Conservation (phyloP, 2,888 invertebrate species). For the Ennomos erosarius region DNA sequence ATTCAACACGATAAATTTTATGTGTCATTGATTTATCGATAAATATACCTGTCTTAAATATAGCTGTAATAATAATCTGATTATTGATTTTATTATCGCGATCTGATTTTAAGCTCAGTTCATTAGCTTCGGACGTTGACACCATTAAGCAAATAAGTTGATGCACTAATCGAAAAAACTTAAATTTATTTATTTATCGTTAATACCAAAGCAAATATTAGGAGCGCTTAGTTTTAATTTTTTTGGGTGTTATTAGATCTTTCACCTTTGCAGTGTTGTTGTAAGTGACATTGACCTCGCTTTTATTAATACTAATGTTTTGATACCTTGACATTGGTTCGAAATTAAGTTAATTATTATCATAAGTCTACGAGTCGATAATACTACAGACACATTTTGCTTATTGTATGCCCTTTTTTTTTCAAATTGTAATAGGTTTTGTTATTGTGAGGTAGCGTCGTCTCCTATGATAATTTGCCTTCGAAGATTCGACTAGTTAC, state of each 20-base stretch:
- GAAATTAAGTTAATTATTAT: slow-evolving; percentile 12
- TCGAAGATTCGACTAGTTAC: slow-evolving; percentile 42
- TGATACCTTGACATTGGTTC: slow-evolving; percentile 28
- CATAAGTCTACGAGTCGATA: slow-evolving; percentile 12
- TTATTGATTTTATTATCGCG: slow-evolving; percentile 9
- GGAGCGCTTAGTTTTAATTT: slow-evolving; percentile 2
- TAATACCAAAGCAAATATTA: slow-evolving; percentile 6
- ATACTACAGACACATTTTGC: slow-evolving; percentile 14
- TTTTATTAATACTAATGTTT: slow-evolving; percentile 18
- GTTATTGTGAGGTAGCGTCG: slow-evolving; percentile 36
- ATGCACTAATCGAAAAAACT: too few species aligned
- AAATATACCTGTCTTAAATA: slow-evolving; percentile 1
- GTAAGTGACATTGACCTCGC: slow-evolving; percentile 26
- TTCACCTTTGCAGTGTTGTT: slow-evolving; percentile 29
- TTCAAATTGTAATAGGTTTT: slow-evolving; percentile 31
- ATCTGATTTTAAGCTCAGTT: not conserved
- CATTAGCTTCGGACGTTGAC: slow-evolving; percentile 1
- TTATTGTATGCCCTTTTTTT: slow-evolving; percentile 25
- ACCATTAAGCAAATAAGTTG: not conserved
- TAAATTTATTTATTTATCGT: too few species aligned
- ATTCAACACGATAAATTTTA: slow-evolving; percentile 10
- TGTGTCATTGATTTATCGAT: slow-evolving; percentile 25
- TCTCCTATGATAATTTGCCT: slow-evolving; percentile 48
- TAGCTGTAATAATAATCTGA: slow-evolving; percentile 11
- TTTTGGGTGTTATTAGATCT: slow-evolving; percentile 29